Evolutionary conservation across 2,113 vertebrate genomes (phyloP), one percentile per base, ranked within the genome.

Genomic region (Corythornis cristatus): DNA sequence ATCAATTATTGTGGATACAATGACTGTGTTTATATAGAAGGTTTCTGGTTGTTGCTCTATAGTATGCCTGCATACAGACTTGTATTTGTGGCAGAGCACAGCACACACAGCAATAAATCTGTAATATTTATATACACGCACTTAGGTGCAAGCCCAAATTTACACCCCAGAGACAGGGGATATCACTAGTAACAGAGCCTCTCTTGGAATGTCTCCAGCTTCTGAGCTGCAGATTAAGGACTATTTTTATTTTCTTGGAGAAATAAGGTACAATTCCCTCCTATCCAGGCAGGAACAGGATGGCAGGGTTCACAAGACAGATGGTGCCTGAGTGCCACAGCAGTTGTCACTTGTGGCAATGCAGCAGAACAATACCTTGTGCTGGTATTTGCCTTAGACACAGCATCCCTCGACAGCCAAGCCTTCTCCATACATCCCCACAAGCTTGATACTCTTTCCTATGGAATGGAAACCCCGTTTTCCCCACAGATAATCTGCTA

Each of bases 311-410:
- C 91, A 94, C 74, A 73, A 95, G 86, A 94, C 94, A 96, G 96
- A 95, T 96, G 96, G 96, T 96, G 91, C 86, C 67, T 54, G 42
- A 85, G 92, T 37, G 71, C 80, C 89, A 91, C 79, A 83, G 86
- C 90, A 92, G 86, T 93, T 96, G 95, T 92, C 95, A 92, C 81
- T 93, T 85, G 81, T 91, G 92, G 74, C 93, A 95, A 93, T 76
- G 72, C 51, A 70, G 81, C 72, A 94, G 71, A 93, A 95, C 91
- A 74, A 70, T 92, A 74, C 89, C 66, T 94, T 85, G 71, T 93
- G 91, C 86, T 92, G 66, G 60, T 73, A 76, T 90, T 92, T 84
- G 90, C 94, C 77, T 92, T 43, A 45, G 29, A 58, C 62, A 87
- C 62, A 89, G 37, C 37, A 37, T 37, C 37, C 37, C 37, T 37